Percentiles rank a stretch among this genome's conserved stretches.
Evolutionary conservation across 2,888 invertebrate genomes (phyloP).

Genomic region (Trachelus tabidus): DNA sequence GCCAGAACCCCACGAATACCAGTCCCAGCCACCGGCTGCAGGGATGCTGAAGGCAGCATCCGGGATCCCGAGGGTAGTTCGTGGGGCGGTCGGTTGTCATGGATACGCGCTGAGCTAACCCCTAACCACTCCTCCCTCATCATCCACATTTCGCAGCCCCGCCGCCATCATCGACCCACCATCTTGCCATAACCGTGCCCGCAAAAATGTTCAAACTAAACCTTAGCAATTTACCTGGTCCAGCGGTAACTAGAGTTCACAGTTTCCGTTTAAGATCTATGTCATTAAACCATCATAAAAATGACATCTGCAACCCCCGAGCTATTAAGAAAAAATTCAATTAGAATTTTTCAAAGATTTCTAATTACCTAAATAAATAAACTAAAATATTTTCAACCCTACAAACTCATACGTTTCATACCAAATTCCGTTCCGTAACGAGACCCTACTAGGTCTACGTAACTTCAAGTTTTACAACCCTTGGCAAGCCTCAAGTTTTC

Average conservation of each 20-base stretch:
- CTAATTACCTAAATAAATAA: neutral
- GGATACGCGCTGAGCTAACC: conserved; percentile 62
- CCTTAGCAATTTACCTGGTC: neutral
- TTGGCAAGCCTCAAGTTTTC: neutral
- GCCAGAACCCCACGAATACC: conserved; percentile 1
- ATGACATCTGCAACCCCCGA: neutral
- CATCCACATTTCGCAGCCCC: conserved; percentile 47
- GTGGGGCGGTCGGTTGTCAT: conserved; percentile 65
- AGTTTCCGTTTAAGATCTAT: neutral
- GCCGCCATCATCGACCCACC: conserved; percentile 66
- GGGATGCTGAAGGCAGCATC: conserved; percentile 53
- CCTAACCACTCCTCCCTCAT: conserved; percentile 53
- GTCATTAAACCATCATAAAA: neutral
- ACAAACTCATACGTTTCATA: neutral
- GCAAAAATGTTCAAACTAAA: conserved; percentile 7
- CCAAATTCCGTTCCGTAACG: neutral
- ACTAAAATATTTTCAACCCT: neutral
- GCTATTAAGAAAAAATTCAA: neutral
- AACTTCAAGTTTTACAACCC: neutral
- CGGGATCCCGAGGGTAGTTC: conserved; percentile 57
- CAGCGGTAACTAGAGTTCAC: neutral
- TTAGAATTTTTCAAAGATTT: neutral
- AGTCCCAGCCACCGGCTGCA: conserved; percentile 7
- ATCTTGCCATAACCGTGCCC: conserved; percentile 52
- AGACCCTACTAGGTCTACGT: too few relatives aligned